phyloP scores from a whole-genome alignment of 2,113 vertebrate species.

The Hirundichthys speculiger region DNA sequence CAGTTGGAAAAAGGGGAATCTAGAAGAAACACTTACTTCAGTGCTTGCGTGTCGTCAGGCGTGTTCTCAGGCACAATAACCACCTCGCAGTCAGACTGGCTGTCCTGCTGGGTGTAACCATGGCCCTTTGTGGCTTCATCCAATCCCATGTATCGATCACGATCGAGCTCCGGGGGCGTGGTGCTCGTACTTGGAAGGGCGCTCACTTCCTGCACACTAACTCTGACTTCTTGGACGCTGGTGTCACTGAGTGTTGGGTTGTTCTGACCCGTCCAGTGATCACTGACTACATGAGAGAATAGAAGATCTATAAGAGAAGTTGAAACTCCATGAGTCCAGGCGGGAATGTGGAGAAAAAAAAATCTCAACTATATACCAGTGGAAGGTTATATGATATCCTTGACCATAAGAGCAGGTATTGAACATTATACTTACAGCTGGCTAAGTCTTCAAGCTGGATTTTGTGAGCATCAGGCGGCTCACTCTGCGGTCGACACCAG shows the following conservation, averaged over 20 bases:
- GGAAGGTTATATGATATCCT: background rate
- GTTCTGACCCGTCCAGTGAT: constrained; percentile 83
- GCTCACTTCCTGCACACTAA: constrained; percentile 71
- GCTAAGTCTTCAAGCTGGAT: constrained; percentile 82
- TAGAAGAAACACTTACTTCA: constrained; percentile 68
- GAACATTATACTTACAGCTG: constrained; percentile 78
- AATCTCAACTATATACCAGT: background rate
- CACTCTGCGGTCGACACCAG: constrained; percentile 81
- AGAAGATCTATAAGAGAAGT: constrained; percentile 83
- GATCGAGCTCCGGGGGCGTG: constrained; percentile 30
- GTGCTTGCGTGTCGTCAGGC: constrained; percentile 63
- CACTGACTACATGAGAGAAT: constrained; percentile 84
- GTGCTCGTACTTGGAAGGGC: constrained; percentile 75
- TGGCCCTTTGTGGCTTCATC: constrained; percentile 67
- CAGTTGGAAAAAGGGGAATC: too few species aligned
- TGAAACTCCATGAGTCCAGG: constrained; percentile 74
- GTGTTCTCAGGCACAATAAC: constrained; percentile 67
- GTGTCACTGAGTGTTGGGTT: constrained; percentile 67
- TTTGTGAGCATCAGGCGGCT: constrained; percentile 73
- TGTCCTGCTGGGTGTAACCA: constrained; percentile 63
- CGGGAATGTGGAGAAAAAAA: constrained; percentile 6
- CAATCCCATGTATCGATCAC: constrained; percentile 24
- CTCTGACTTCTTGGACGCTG: constrained; percentile 72
- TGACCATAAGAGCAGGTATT: background rate
- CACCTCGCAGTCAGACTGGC: constrained; percentile 69